Evolutionary conservation across 2,888 invertebrate species (phyloP).

Genomic region (Eupithecia centaureata): DNA sequence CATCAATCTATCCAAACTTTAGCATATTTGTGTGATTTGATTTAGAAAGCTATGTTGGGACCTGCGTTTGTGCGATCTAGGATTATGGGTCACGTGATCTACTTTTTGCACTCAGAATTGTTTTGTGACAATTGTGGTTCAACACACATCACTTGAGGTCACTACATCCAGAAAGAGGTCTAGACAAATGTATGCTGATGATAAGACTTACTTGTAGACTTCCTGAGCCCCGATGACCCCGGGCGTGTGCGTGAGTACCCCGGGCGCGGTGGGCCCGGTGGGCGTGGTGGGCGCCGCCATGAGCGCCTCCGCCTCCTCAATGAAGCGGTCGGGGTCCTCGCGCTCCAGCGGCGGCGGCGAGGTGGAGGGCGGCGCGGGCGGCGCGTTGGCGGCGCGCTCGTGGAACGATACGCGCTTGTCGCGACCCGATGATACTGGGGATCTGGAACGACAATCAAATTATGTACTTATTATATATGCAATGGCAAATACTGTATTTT

Average conservation of each 20-base stretch:
- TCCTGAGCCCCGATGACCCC: slow-evolving; percentile 99
- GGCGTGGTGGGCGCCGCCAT: slow-evolving; percentile 91
- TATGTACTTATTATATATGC: too few species aligned
- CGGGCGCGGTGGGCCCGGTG: slow-evolving; percentile 75
- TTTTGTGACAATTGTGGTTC: too few species aligned
- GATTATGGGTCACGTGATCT: too few species aligned
- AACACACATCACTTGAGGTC: too few species aligned
- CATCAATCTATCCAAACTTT: too few species aligned
- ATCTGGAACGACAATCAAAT: slow-evolving; percentile 56
- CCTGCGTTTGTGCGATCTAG: too few species aligned
- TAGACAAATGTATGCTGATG: too few species aligned
- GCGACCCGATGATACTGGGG: slow-evolving; percentile 62
- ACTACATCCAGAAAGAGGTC: too few species aligned
- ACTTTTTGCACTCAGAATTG: too few species aligned
- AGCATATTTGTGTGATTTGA: too few species aligned
- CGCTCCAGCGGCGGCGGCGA: slow-evolving; percentile 64
- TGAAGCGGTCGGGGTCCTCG: slow-evolving; percentile 93
- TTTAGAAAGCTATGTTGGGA: too few species aligned
- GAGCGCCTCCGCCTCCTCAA: slow-evolving; percentile 91
- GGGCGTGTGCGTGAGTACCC: slow-evolving; percentile 87
- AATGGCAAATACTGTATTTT: neutral
- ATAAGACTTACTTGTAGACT: slow-evolving; percentile 90
- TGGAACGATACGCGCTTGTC: slow-evolving; percentile 91
- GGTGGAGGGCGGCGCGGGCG: slow-evolving; percentile 50
- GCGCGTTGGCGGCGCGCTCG: slow-evolving; percentile 78